These are phyloP conservation scores for Ecliptopera silaceata DNA, from an alignment of 2,888 invertebrate genomes.

Conservation along the genomic window DNA sequence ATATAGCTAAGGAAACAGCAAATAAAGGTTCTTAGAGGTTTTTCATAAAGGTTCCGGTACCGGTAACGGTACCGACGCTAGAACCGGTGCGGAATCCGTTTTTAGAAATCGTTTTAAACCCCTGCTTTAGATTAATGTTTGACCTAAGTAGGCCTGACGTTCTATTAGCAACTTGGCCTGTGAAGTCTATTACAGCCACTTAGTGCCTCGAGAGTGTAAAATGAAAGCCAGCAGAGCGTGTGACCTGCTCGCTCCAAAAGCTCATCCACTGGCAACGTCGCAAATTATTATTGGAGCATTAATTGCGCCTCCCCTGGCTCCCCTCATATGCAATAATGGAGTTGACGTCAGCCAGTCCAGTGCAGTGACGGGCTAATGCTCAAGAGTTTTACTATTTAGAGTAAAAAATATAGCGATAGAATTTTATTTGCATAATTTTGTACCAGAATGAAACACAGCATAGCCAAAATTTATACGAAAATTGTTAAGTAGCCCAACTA, in stretches of 20 bases:
- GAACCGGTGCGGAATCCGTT: too few species aligned
- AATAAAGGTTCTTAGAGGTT: too few species aligned
- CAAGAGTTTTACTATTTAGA: neutral
- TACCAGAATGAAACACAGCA: too few species aligned
- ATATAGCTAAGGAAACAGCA: too few species aligned
- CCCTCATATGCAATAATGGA: constrained; percentile 16
- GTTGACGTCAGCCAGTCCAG: constrained; percentile 10
- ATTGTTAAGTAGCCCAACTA: too few species aligned
- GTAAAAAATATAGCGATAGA: neutral
- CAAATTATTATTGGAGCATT: constrained; percentile 39
- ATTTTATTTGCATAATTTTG: neutral
- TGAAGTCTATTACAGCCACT: constrained; percentile 18
- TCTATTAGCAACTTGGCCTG: constrained; percentile 17
- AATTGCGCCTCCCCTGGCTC: constrained; percentile 23
- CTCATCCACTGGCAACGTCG: constrained; percentile 38
- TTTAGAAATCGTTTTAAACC: too few species aligned
- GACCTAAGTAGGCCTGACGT: neutral
- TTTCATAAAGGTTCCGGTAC: too few species aligned
- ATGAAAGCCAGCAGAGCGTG: constrained; percentile 42
- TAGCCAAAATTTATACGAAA: too few species aligned
- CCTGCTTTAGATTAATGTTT: too few species aligned
- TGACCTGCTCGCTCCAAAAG: constrained; percentile 43
- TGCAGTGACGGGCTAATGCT: constrained; percentile 3
- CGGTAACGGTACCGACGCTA: too few species aligned
- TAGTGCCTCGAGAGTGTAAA: constrained; percentile 24